Percentiles rank a stretch among this genome's conserved stretches.
phyloP scores from a whole-genome alignment of 1,140 invertebrate species.

The Macrotrachela quadricornifera region DNA sequence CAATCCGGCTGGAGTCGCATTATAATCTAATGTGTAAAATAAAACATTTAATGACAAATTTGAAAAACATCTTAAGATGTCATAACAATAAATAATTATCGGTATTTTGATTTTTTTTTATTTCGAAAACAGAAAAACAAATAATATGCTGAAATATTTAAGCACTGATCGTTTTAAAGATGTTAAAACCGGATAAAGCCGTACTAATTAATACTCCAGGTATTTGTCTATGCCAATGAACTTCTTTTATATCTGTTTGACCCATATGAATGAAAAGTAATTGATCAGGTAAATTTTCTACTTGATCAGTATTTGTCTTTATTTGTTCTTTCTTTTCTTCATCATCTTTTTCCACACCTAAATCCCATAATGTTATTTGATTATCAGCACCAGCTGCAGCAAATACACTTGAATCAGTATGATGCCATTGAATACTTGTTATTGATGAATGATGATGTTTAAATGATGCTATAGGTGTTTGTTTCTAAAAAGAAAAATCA shows the following conservation, averaged over 20 bases:
- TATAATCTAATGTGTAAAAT: too few relatives aligned
- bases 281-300: constrained; percentile 69
- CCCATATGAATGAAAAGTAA: constrained; percentile 94
- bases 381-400: constrained; percentile 79
- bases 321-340: constrained; percentile 13
- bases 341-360: constrained; percentile 64
- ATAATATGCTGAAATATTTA: constrained; percentile 32
- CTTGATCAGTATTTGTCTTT: too few relatives aligned
- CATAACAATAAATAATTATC: too few relatives aligned
- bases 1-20: too few relatives aligned
- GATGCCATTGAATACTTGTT: constrained; percentile 90
- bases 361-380: constrained; percentile 89
- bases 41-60: too few relatives aligned
- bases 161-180: constrained; percentile 92
- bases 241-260: constrained; percentile 86
- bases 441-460: constrained; percentile 75
- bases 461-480: constrained; percentile 61
- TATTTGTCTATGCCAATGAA: constrained; percentile 91
- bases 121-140: not conserved
- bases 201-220: constrained; percentile 81
- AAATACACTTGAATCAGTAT: constrained; percentile 67
- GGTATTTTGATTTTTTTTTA: too few relatives aligned
- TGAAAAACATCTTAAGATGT: too few relatives aligned
- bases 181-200: constrained; percentile 75
- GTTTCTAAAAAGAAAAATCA: constrained; percentile 22